phyloP scores from a whole-genome alignment of 2,797 vertebrate genomes.

The Hyperoplus immaculatus region DNA sequence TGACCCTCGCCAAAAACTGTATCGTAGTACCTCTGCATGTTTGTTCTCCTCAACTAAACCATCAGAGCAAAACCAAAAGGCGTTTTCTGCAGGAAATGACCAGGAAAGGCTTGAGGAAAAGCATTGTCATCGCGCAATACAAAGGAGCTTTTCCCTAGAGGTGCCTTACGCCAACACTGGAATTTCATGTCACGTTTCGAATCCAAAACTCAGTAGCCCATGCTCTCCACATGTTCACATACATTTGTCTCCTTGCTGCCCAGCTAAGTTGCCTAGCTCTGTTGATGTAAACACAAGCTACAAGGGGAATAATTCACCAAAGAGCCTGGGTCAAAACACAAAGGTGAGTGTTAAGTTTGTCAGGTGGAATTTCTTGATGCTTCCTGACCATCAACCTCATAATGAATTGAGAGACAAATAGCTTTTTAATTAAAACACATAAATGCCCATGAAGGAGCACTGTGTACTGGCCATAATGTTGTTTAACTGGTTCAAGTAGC shows the following conservation, averaged over 20 bases:
- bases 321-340: constrained; percentile 73
- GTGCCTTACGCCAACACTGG: constrained; percentile 86
- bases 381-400: not conserved
- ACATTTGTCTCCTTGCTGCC: constrained; percentile 89
- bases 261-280: constrained; percentile 78
- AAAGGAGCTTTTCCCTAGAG: constrained; percentile 95
- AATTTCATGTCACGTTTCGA: constrained; percentile 91
- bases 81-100: constrained; percentile 62
- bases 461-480: constrained; percentile 26
- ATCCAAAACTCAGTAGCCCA: constrained; percentile 85
- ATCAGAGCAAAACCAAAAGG: constrained; percentile 72
- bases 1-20: constrained; percentile 79
- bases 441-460: not conserved
- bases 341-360: constrained; percentile 87
- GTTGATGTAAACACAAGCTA: constrained; percentile 74
- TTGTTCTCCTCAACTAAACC: constrained; percentile 80
- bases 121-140: constrained; percentile 84
- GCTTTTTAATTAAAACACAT: not conserved
- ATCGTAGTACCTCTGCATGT: constrained; percentile 88
- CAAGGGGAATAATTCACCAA: constrained; percentile 74
- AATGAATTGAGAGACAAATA: not conserved
- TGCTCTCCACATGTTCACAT: constrained; percentile 93
- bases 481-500: constrained; percentile 55
- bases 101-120: constrained; percentile 76
- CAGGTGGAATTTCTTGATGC: constrained; percentile 4